Evolutionary conservation across 2,888 invertebrate species (phyloP), one percentile per base, ranked within the genome.

Genomic region (Eupeodes luniger): DNA sequence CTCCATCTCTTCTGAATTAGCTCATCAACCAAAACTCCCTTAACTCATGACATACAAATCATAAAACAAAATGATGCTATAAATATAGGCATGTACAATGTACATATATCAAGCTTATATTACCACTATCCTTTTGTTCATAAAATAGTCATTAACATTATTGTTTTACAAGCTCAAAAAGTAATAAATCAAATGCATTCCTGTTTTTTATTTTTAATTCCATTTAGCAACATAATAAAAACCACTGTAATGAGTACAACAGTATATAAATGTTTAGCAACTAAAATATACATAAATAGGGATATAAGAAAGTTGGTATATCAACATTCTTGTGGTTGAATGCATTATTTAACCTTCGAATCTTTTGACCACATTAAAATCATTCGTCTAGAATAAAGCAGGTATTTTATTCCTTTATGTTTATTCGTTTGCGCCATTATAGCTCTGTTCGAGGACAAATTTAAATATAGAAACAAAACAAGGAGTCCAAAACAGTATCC

Each of bases 161-260:
- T 67, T 55, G 51, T 16, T 34, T 40, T 19, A 44, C 74, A 51
- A 53, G 51, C 49, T 59, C 36, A 78, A 81, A 36, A 62, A 19
- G 36, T 11, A 67, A 81, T 82, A 86, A 86, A 79, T 86, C 85
- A 85, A 81, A 81, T 78, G 85, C 85, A 85, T 57, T 81, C 62
- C 74, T 19, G 19, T 19, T 19, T 19, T 19, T 19, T 19, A 0
- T 64, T 61, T 34, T 57, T 14, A 4, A 1, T 59, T 6, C 12
- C 7, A 59, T 12, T 4, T n/a, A 34, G 14, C 9, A 1, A 4
- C 2, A 59, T 59, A 59, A 34, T 34, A 14, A 34, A 57, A 57
- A 12, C 34, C 36, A 36, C 36, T 5, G 36, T 36, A 36, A 36
- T 5, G 7, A 59, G 27, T 1, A 14, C 0, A 12, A 57, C 5